A percentile compares a stretch with the other conserved stretches of the same genome.
These are phyloP conservation scores for Rhingia campestris DNA, from an alignment of 2,888 invertebrate species.

Conservation along the genomic window DNA sequence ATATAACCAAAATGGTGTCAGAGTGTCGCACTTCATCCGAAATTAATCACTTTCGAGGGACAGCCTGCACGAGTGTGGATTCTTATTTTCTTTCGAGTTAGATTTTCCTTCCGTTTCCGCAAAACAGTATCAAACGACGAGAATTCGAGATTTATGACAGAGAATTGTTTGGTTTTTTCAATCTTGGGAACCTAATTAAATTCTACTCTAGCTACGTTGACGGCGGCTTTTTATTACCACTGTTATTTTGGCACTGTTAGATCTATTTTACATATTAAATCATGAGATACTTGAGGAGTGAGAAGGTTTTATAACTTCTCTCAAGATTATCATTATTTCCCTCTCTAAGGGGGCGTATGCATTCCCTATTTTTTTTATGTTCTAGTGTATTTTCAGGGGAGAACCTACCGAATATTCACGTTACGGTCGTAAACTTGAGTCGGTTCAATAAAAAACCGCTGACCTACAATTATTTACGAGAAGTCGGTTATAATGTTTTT, in stretches of 20 bases:
- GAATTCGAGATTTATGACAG: constrained; percentile 11
- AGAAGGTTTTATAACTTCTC: constrained; percentile 15
- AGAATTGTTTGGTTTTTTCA: constrained; percentile 25
- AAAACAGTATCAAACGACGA: not conserved
- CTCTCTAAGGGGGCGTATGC: not conserved
- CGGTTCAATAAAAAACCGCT: constrained; percentile 37
- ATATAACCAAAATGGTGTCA: constrained; percentile 58
- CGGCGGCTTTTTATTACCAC: constrained; percentile 42
- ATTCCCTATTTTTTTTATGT: not conserved
- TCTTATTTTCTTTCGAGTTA: not conserved
- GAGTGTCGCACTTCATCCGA: constrained; percentile 56
- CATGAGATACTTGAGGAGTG: constrained; percentile 29
- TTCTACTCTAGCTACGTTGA: constrained; percentile 28
- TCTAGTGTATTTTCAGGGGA: constrained; percentile 1
- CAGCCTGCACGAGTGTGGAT: not conserved
- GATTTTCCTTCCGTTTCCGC: constrained; percentile 42
- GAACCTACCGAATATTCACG: not conserved
- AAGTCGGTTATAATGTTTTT: constrained; percentile 23
- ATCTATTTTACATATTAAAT: constrained; percentile 51
- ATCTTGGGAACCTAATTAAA: constrained; percentile 51
- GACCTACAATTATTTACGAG: constrained; percentile 62
- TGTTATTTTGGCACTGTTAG: constrained; percentile 40
- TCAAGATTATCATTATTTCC: constrained; percentile 18
- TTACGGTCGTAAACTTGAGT: constrained; percentile 60
- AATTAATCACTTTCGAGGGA: constrained; percentile 51